Evolutionary conservation across 2,888 invertebrate genomes (phyloP).

Genomic region (Liodrosophila aerea): DNA sequence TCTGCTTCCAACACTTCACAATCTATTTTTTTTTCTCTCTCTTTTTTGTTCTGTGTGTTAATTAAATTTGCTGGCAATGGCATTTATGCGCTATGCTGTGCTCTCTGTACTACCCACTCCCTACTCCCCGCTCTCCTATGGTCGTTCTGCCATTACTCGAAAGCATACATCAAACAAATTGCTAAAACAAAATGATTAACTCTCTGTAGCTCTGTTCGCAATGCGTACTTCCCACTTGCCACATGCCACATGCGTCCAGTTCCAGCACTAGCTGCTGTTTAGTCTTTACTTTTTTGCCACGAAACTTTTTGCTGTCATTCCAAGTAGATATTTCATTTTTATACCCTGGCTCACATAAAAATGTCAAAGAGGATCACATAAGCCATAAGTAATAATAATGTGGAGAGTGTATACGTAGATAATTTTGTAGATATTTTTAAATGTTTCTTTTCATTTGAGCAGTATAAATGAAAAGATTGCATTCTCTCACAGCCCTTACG

Average conservation of each 20-base stretch:
- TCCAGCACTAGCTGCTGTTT: constrained; percentile 28
- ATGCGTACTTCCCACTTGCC: constrained; percentile 23
- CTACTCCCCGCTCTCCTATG: too few relatives aligned
- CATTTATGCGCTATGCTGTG: background rate
- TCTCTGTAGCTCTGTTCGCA: constrained; percentile 26
- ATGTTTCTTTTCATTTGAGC: too few relatives aligned
- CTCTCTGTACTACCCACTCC: too few relatives aligned
- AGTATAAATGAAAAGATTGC: too few relatives aligned
- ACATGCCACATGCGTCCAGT: constrained; percentile 5
- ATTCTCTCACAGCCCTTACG: too few relatives aligned
- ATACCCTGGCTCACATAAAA: constrained; percentile 13
- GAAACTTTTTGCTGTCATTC: constrained; percentile 72
- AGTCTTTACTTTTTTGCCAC: constrained; percentile 36
- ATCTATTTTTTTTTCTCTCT: too few relatives aligned
- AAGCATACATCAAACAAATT: constrained; percentile 60
- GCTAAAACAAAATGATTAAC: constrained; percentile 66
- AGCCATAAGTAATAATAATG: background rate
- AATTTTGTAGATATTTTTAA: too few relatives aligned
- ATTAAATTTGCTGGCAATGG: too few relatives aligned
- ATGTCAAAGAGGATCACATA: too few relatives aligned
- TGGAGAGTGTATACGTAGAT: background rate
- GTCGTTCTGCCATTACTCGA: background rate
- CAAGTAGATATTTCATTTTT: constrained; percentile 64
- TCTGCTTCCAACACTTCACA: too few relatives aligned
- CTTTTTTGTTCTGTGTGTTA: too few relatives aligned